phyloP scores from a whole-genome alignment of 2,888 invertebrate genomes.

The Hoplodrina ambigua region DNA sequence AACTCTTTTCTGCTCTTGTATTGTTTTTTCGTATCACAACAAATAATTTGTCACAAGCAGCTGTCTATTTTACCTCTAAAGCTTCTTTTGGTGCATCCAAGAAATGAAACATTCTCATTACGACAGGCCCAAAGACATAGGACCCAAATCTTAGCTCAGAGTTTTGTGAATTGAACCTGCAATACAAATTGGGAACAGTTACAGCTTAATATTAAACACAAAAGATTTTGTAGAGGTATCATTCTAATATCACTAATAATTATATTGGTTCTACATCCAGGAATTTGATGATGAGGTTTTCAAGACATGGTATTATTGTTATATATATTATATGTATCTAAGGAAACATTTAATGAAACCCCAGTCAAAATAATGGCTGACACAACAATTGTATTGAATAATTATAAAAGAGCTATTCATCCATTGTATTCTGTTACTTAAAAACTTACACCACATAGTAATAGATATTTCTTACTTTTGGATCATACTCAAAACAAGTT shows the following conservation, averaged over 20 bases:
- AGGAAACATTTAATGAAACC: no score
- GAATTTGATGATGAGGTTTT: background rate
- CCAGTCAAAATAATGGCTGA: background rate
- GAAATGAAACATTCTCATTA: slow-evolving; percentile 94
- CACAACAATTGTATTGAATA: background rate
- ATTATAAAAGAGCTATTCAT: no score
- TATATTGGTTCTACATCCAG: no score
- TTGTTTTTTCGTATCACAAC: background rate
- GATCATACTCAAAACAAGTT: slow-evolving; percentile 92
- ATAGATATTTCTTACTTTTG: slow-evolving; percentile 88
- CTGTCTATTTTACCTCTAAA: slow-evolving; percentile 81
- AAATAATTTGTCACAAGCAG: background rate
- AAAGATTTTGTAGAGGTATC: no score
- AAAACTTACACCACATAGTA: background rate
- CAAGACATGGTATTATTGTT: background rate
- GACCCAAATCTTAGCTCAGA: slow-evolving; percentile 94
- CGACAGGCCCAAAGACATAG: slow-evolving; percentile 95
- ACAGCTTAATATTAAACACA: background rate
- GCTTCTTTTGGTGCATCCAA: slow-evolving; percentile 93
- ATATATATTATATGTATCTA: no score
- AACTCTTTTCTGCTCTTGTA: no score
- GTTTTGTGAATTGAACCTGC: slow-evolving; percentile 93
- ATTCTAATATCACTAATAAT: no score
- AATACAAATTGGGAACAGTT: slow-evolving; percentile 59
- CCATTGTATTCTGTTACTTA: background rate